Base-by-base conservation (phyloP, 2,797 vertebrate species). In the Luscinia luscinia region DNA sequence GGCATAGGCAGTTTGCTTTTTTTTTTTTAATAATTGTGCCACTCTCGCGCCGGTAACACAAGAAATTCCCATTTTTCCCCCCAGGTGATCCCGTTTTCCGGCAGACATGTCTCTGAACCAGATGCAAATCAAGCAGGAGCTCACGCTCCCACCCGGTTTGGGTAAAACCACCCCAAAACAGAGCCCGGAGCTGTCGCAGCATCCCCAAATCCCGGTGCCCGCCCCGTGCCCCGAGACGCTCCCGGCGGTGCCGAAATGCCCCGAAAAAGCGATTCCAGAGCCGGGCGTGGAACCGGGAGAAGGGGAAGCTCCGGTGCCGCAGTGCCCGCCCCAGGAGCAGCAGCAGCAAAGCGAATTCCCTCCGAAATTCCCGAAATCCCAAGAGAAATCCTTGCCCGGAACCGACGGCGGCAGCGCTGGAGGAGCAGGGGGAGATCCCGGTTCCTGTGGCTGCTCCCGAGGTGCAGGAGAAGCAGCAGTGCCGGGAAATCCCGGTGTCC, bases 61-160 rank as follows among this genome's bases (percentile, higher is more conserved):
- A n/a, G 16, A 32, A 70, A 70, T 26, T n/a, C 67, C 38, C 22
- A 5, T 7, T 32, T 54, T 81, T 64, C 14, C 20, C 23, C 40
- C 9, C 32, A 95, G 93, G 49, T 22, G 24, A 12, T 27, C 83
- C 51, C 36, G 26, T 38, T 38, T 28, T 40, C 27, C 80, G 23
- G 27, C 74, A 11, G 74, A 69, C 55, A 96, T 96, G 96, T 89
- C 96, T 84, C 28, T 88, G 70, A 88, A 94, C 15, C 96, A 96
- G n/a, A 81, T 4, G 34, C 96, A 96, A 2, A 82, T 94, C 77
- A 96, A 96, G 70, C 96, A 96, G 83, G 93, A 94, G 21, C 59
- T 94, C 67, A 55, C 41, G 21, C 85, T 96, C 43, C 96, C 96
- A 1, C 70, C 94, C 1, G 80, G 88, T 22, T 57, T 96, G 70